Evolutionary conservation across 2,113 vertebrate genomes (phyloP), one percentile per base, ranked within the genome.

Genomic region (Antigone vipio): DNA sequence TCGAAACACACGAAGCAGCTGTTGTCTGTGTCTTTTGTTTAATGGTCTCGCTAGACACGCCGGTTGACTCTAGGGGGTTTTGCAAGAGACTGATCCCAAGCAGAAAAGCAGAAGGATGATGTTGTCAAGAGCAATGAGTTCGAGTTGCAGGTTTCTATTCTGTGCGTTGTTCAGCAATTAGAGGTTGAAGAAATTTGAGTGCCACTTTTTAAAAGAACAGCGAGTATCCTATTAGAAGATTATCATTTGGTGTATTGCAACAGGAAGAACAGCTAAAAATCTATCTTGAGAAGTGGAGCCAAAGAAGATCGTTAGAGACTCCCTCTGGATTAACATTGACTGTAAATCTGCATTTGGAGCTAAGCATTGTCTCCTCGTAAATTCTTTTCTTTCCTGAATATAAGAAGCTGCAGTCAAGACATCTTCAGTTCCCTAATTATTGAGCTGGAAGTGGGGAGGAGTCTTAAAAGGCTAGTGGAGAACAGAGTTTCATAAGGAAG

Each of bases 41-140:
- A 24, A 59, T 6, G 56, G 8, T 60, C 7, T 11, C 18, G 9
- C 15, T 23, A 13, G 59, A 17, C 7, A 0, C 11, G 11, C 2
- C 0, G 3, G 9, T 34, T 62, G 59, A 11, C 12, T 12, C 18
- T 6, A 5, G 8, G 23, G 9, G 1, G 35, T 30, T 69, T 69
- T 59, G 32, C 24, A 3, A 15, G 24, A 32, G 29, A 3, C 30
- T 10, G 85, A 64, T 69, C 40, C 56, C 34, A 9, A 38, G 84
- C 12, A 50, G 83, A 56, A 55, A 50, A 72, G 32, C 40, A 42
- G 53, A 16, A 22, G 11, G 55, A 12, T 47, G 3, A 11, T 7
- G 26, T n/a, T 29, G 38, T 63, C 38, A 18, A 32, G 44, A 52
- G 45, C 62, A 44, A 0, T 22, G 11, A 44, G 40, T 32, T 35